Conservation (phyloP, 2,888 invertebrate genomes). For the Platycheirus albimanus region DNA sequence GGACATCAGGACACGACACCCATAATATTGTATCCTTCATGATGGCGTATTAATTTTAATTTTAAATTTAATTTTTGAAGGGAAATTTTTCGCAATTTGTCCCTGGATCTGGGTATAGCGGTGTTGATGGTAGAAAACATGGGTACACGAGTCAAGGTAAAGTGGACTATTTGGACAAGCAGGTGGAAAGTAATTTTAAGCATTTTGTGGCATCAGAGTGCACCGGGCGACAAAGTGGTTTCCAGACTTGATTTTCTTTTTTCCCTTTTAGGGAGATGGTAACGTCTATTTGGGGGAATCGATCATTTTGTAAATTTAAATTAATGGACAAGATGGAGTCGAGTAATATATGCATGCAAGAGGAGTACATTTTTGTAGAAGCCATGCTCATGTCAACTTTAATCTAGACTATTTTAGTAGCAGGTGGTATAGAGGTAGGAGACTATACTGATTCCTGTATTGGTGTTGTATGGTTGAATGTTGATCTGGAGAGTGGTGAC, state of each 20-base stretch:
- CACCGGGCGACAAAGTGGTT: constrained; percentile 40
- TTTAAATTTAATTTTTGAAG: constrained; percentile 62
- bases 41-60: constrained; percentile 58
- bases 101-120: not conserved
- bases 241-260: constrained; percentile 33
- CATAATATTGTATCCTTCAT: constrained; percentile 24
- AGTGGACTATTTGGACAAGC: constrained; percentile 37
- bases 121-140: constrained; percentile 13
- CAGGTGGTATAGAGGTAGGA: no score
- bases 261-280: not conserved
- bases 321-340: no score
- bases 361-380: no score
- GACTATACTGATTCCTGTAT: no score
- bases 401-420: no score
- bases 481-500: no score
- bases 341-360: no score
- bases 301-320: not conserved
- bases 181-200: constrained; percentile 53
- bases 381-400: no score
- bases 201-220: constrained; percentile 32
- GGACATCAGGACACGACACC: not conserved
- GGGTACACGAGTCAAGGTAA: constrained; percentile 56
- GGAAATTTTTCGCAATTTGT: constrained; percentile 54
- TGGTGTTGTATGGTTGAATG: no score
- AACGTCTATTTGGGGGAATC: not conserved